Evolutionary conservation across 2,113 vertebrate species (phyloP).

Genomic region (Theristicus caerulescens): DNA sequence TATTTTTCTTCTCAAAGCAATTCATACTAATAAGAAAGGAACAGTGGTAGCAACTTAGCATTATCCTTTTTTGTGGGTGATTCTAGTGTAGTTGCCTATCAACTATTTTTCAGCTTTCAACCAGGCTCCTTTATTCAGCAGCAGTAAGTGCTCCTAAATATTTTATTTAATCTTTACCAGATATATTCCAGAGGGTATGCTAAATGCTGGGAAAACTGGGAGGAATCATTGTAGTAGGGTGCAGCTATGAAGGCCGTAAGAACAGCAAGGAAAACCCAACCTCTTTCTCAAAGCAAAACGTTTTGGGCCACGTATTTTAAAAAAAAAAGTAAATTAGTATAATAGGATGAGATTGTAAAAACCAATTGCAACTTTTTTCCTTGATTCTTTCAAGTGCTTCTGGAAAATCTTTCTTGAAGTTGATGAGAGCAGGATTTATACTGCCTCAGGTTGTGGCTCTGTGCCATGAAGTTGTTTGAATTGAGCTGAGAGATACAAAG

Average conservation of each 20-base stretch:
- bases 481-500: background rate
- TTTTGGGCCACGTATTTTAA: background rate
- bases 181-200: background rate
- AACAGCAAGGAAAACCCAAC: background rate
- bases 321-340: background rate
- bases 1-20: background rate
- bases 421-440: slow-evolving; percentile 27
- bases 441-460: slow-evolving; percentile 52
- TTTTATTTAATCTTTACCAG: background rate
- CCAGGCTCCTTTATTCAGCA: background rate
- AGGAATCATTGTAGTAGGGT: background rate
- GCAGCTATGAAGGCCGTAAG: background rate
- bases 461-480: slow-evolving; percentile 41
- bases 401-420: slow-evolving; percentile 30
- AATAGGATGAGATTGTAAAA: slow-evolving; percentile 12
- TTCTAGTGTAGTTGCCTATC: background rate
- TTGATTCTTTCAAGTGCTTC: slow-evolving; percentile 19
- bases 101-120: background rate
- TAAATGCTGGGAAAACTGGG: background rate
- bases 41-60: background rate
- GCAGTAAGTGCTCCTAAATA: background rate
- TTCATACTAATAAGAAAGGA: background rate
- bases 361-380: background rate
- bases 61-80: background rate
- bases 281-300: background rate